Conservation (phyloP, 2,797 vertebrate species). For the Neosilurus hyrtlii region DNA sequence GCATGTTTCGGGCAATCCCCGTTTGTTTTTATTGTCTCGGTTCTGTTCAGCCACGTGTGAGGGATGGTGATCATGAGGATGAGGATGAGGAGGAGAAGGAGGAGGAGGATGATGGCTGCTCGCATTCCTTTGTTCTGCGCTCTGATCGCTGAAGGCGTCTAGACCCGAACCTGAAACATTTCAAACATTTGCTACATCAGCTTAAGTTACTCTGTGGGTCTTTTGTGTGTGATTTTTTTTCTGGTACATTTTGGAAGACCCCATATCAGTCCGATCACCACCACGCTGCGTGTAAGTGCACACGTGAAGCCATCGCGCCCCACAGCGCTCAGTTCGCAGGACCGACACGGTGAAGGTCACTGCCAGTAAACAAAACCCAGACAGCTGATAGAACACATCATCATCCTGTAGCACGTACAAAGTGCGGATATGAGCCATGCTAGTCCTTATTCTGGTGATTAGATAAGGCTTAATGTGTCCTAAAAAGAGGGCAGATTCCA, state of each 20-base stretch:
- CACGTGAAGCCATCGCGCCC: neutral
- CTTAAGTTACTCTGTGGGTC: neutral
- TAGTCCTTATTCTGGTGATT: neutral
- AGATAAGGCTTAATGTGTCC: neutral
- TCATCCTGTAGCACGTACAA: neutral
- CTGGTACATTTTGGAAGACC: neutral
- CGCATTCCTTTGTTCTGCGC: conserved; percentile 66
- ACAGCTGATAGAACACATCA: neutral
- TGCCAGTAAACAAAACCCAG: neutral
- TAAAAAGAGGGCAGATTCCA: neutral
- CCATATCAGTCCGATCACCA: neutral
- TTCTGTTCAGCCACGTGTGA: conserved; percentile 60
- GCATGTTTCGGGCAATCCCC: neutral
- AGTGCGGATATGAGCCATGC: neutral
- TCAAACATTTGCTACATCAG: neutral
- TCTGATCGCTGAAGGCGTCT: conserved; percentile 26
- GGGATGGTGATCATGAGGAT: conserved; percentile 55
- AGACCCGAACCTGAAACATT: conserved; percentile 7
- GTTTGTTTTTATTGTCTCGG: conserved; percentile 46
- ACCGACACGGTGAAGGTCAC: conserved; percentile 53
- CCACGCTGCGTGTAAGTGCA: neutral
- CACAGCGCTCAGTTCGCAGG: neutral
- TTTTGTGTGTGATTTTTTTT: neutral
- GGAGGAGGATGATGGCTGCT: conserved; percentile 52
- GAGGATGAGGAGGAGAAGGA: conserved; percentile 52